Conservation (phyloP, 2,113 vertebrate genomes). For the Sclerurus mexicanus region DNA sequence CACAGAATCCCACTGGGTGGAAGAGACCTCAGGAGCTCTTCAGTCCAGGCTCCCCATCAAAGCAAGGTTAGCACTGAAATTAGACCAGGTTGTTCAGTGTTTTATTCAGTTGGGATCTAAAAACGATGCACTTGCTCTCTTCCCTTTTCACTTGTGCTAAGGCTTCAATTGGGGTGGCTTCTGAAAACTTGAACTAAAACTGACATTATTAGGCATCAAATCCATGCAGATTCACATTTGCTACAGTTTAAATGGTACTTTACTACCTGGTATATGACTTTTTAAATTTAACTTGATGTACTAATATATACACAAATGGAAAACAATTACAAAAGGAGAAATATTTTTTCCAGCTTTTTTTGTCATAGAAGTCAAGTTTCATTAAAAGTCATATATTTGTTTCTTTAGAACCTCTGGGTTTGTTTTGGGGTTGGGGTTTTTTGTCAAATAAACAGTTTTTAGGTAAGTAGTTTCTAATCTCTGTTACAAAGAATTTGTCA, state of each 20-base stretch:
- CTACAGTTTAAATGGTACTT: background rate
- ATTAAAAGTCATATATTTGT: background rate
- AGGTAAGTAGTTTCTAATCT: background rate
- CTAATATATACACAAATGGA: background rate
- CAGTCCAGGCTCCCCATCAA: background rate
- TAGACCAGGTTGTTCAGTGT: background rate
- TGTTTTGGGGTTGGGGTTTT: background rate
- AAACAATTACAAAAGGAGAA: background rate
- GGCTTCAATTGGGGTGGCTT: background rate
- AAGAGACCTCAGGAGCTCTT: background rate
- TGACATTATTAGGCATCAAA: background rate
- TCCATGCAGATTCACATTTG: background rate
- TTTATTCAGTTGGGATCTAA: background rate
- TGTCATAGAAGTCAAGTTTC: background rate
- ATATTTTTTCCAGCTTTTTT: background rate
- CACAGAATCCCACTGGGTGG: background rate
- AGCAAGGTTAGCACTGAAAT: background rate
- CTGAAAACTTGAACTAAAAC: background rate
- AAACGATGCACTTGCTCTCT: background rate
- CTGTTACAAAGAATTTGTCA: background rate
- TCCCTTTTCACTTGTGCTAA: background rate
- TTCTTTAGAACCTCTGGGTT: background rate
- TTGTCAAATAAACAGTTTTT: background rate
- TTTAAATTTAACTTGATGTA: background rate
- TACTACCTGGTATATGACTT: background rate